Evolutionary conservation across 2,888 invertebrate species (phyloP).

Genomic region (Machimus rusticus): DNA sequence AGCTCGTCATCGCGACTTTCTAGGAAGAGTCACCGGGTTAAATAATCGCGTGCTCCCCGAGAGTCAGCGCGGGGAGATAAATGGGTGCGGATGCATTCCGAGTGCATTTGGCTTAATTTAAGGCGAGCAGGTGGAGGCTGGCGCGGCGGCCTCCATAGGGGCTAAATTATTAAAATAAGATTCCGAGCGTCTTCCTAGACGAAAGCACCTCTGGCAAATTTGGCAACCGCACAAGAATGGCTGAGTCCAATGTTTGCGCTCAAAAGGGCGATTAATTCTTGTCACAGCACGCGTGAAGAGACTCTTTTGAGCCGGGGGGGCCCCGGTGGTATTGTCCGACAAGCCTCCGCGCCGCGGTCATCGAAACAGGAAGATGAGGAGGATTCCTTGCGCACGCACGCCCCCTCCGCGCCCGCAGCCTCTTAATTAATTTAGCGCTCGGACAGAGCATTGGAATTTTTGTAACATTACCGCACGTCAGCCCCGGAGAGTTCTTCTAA

Average conservation of each 20-base stretch:
- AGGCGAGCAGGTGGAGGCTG: constrained; percentile 19
- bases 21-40: neutral
- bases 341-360: neutral
- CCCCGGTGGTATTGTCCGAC: constrained; percentile 2
- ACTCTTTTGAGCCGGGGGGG: neutral
- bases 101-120: constrained; percentile 10
- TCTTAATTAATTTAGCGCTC: constrained; percentile 32
- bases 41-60: neutral
- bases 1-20: neutral
- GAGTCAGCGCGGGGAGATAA: neutral
- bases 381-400: neutral
- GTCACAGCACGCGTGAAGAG: constrained; percentile 9
- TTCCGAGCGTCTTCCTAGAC: neutral
- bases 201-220: constrained; percentile 10
- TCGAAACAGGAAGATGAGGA: constrained; percentile 11
- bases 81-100: neutral
- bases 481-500: neutral
- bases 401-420: neutral
- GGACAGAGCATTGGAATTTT: constrained; percentile 34
- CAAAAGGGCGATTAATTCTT: constrained; percentile 33
- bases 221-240: constrained; percentile 27
- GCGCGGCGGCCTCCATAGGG: neutral
- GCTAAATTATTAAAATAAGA: constrained; percentile 30
- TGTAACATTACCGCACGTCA: constrained; percentile 28
- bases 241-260: constrained; percentile 5